Evolutionary conservation across 2,797 vertebrate genomes (phyloP).

Genomic region (Bovichtus diacanthus): DNA sequence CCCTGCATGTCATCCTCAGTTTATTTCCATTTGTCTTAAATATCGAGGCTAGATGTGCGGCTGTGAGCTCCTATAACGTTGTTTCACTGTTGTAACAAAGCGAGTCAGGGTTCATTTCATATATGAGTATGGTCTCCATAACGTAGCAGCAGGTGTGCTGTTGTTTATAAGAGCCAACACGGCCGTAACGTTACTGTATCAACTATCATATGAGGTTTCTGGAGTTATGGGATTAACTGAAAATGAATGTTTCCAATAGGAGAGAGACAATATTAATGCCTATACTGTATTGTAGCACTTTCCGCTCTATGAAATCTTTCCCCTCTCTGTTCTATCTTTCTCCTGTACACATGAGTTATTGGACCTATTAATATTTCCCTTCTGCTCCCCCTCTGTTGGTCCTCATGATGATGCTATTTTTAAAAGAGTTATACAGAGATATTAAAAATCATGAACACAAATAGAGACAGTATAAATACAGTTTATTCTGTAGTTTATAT

Average conservation of each 20-base stretch:
- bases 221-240: slow-evolving; percentile 31
- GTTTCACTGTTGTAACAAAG: slow-evolving; percentile 23
- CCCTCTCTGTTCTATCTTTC: slow-evolving; percentile 45
- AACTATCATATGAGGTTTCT: slow-evolving; percentile 35
- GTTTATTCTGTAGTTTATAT: slow-evolving; percentile 56
- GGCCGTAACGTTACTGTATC: slow-evolving; percentile 29
- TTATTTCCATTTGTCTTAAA: slow-evolving; percentile 61
- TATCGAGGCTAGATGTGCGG: slow-evolving; percentile 43
- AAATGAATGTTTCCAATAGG: slow-evolving; percentile 71
- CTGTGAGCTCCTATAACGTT: slow-evolving; percentile 32
- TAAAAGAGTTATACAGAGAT: slow-evolving; percentile 66
- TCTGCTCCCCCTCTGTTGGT: slow-evolving; percentile 45
- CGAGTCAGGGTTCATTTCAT: slow-evolving; percentile 16
- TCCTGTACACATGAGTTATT: slow-evolving; percentile 45
- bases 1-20: slow-evolving; percentile 74
- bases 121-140: slow-evolving; percentile 25
- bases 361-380: slow-evolving; percentile 71
- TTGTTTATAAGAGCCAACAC: slow-evolving; percentile 31
- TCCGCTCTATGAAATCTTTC: slow-evolving; percentile 50
- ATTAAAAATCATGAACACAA: slow-evolving; percentile 54
- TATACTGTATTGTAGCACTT: slow-evolving; percentile 73
- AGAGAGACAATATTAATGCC: slow-evolving; percentile 60
- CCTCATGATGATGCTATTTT: slow-evolving; percentile 72
- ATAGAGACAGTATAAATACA: slow-evolving; percentile 53
- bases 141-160: slow-evolving; percentile 48